These are phyloP conservation scores for Nasonovia ribisnigri DNA, from an alignment of 2,888 invertebrate genomes.

Conservation along the genomic window DNA sequence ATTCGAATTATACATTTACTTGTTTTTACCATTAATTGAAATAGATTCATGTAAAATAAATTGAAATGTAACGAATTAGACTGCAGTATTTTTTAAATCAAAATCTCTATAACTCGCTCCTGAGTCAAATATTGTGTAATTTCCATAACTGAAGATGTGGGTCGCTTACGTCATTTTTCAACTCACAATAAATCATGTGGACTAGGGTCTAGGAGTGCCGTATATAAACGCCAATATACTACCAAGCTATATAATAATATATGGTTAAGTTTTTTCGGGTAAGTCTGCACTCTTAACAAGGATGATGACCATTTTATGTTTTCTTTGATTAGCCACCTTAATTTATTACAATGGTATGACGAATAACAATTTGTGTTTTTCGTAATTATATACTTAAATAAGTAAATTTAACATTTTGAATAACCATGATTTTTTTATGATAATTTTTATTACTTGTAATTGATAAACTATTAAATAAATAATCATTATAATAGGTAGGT, in stretches of 20 bases:
- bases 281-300: not conserved
- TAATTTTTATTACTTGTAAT: not conserved
- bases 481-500: too few species aligned
- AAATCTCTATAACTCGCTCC: not conserved
- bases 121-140: not conserved
- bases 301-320: not conserved
- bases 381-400: not conserved
- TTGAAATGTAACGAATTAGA: not conserved
- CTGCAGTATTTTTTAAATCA: not conserved
- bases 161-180: constrained; percentile 3
- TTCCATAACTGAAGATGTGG: not conserved
- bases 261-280: not conserved
- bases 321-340: not conserved
- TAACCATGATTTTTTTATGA: not conserved
- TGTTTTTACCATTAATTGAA: not conserved
- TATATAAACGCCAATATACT: not conserved
- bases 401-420: not conserved
- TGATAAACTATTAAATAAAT: not conserved
- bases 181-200: constrained; percentile 19
- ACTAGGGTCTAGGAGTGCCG: not conserved
- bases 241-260: not conserved
- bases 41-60: not conserved
- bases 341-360: not conserved
- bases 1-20: not conserved
- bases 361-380: not conserved